Conservation (phyloP, 2,888 invertebrate species). For the Eulithis prunata region DNA sequence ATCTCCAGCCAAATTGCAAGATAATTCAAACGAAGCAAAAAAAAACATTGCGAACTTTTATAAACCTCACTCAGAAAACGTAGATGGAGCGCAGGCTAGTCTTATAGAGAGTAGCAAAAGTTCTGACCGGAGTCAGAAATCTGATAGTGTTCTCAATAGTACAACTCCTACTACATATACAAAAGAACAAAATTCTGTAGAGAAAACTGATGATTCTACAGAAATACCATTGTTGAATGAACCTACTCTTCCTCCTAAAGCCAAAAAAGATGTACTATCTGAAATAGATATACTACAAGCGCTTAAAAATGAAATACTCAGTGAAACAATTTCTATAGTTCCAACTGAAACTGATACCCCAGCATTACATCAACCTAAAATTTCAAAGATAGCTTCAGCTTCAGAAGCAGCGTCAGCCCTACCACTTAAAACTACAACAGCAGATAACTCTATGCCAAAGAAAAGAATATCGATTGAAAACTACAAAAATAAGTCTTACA, state of each 20-base stretch:
- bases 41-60: conserved; percentile 65
- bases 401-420: conserved; percentile 63
- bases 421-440: conserved; percentile 71
- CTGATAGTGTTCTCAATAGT: conserved; percentile 7
- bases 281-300: conserved; percentile 80
- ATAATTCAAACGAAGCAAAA: conserved; percentile 7
- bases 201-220: conserved; percentile 36
- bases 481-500: conserved; percentile 70
- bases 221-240: conserved; percentile 71
- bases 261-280: conserved; percentile 60
- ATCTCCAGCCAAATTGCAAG: conserved; percentile 9
- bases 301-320: conserved; percentile 76
- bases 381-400: conserved; percentile 67
- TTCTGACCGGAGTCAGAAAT: conserved; percentile 11
- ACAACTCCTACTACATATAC: conserved; percentile 2
- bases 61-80: conserved; percentile 49
- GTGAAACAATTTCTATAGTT: conserved; percentile 62
- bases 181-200: conserved; percentile 7
- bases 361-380: conserved; percentile 72
- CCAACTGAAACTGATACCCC: conserved; percentile 62
- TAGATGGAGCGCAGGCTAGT: conserved; percentile 11
- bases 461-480: conserved; percentile 80
- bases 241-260: conserved; percentile 46
- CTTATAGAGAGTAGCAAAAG: not conserved
- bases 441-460: conserved; percentile 58